These are phyloP conservation scores for Anastrepha ludens DNA, from an alignment of 1,140 invertebrate genomes.

Conservation along the genomic window DNA sequence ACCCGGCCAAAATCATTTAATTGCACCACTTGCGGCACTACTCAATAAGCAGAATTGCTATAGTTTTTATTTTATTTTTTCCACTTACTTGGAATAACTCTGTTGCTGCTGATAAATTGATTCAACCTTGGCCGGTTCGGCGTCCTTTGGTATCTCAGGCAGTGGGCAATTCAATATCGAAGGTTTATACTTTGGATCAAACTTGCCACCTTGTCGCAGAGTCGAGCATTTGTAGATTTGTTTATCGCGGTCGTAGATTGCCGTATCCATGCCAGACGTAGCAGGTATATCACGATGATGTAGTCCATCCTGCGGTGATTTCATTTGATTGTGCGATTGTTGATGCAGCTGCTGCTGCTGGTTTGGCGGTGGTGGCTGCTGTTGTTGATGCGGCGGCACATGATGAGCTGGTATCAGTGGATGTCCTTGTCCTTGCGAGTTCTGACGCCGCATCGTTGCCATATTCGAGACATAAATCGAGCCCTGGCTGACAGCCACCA, in stretches of 20 bases:
- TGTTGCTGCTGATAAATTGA: conserved; percentile 69
- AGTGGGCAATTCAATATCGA: conserved; percentile 73
- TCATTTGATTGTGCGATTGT: conserved; percentile 63
- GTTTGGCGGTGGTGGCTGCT: conserved; percentile 58
- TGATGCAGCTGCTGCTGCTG: conserved; percentile 65
- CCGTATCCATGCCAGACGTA: conserved; percentile 63
- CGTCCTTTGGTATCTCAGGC: conserved; percentile 73
- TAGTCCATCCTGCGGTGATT: conserved; percentile 65
- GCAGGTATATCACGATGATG: conserved; percentile 63
- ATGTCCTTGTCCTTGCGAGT: conserved; percentile 69
- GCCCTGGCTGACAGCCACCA: conserved; percentile 70
- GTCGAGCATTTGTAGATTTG: conserved; percentile 74
- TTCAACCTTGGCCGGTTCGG: conserved; percentile 69
- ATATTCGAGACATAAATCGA: conserved; percentile 72
- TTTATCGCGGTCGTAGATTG: conserved; percentile 73
- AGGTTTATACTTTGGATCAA: conserved; percentile 73
- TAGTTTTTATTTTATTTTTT: too few species aligned
- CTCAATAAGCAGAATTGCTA: too few species aligned
- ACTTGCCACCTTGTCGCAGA: conserved; percentile 71
- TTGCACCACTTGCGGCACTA: too few species aligned
- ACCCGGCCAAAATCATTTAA: too few species aligned
- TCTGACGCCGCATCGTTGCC: conserved; percentile 72
- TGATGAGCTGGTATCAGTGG: conserved; percentile 58
- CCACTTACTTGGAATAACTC: conserved; percentile 72
- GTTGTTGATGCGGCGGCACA: conserved; percentile 59